These are phyloP conservation scores for Morone saxatilis DNA, from an alignment of 2,113 vertebrate genomes.

Conservation along the genomic window DNA sequence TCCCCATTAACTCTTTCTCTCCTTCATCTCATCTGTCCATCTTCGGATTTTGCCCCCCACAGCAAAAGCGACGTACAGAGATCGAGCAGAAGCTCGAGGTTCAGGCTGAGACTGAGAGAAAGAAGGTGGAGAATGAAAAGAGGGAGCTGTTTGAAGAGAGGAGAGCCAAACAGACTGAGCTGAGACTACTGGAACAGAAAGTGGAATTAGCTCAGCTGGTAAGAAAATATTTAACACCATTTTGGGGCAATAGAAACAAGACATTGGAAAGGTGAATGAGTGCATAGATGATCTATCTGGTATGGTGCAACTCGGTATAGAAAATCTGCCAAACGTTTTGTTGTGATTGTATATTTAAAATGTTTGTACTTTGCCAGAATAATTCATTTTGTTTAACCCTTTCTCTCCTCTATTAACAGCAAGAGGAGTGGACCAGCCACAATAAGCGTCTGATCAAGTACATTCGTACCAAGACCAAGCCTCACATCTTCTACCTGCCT, in stretches of 20 bases:
- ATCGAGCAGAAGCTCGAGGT: conserved; percentile 99
- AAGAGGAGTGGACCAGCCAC: conserved; percentile 99
- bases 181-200: conserved; percentile 97
- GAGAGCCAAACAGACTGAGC: conserved; percentile 96
- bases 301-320: not conserved
- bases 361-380: not conserved
- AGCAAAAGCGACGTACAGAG: conserved; percentile 97
- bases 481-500: conserved; percentile 95
- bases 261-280: too few relatives aligned
- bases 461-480: conserved; percentile 96
- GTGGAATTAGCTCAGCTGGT: conserved; percentile 99
- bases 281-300: too few relatives aligned
- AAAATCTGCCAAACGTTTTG: not conserved
- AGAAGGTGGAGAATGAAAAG: conserved; percentile 95
- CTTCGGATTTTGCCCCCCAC: not conserved
- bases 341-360: not conserved
- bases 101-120: conserved; percentile 96
- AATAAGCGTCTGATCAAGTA: conserved; percentile 96
- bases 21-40: not conserved
- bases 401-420: conserved; percentile 81
- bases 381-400: not conserved
- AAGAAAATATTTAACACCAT: conserved; percentile 56
- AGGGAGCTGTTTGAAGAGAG: conserved; percentile 97
- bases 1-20: not conserved
- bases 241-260: not conserved